phyloP scores from a whole-genome alignment of 2,888 invertebrate species.

The Drosophila macrothrix region DNA sequence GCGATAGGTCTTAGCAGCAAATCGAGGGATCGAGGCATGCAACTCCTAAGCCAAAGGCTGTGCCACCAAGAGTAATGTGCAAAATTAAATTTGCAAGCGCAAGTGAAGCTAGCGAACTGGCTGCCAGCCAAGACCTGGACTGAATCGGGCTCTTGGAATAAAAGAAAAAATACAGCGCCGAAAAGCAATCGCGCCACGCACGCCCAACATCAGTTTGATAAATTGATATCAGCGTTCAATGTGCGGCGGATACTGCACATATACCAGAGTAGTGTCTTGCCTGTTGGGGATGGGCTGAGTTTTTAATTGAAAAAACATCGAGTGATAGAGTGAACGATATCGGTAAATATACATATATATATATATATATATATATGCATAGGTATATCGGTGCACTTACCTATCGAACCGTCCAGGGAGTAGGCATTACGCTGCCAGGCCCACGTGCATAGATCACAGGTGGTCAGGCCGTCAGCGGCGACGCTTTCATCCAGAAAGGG shows the following conservation, averaged over 20 bases:
- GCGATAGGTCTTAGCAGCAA: slow-evolving; percentile 49
- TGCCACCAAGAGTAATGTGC: slow-evolving; percentile 72
- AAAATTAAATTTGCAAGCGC: slow-evolving; percentile 80
- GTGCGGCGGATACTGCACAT: slow-evolving; percentile 56
- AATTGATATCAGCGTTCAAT: slow-evolving; percentile 84
- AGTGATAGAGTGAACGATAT: not conserved
- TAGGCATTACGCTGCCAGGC: slow-evolving; percentile 88
- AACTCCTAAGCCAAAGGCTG: slow-evolving; percentile 73
- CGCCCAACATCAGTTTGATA: slow-evolving; percentile 83
- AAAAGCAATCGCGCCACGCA: slow-evolving; percentile 82
- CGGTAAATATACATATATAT: not conserved
- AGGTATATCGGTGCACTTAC: slow-evolving; percentile 84
- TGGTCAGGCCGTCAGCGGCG: slow-evolving; percentile 89
- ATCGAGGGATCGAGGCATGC: slow-evolving; percentile 33
- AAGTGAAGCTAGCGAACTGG: slow-evolving; percentile 29
- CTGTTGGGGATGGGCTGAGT: slow-evolving; percentile 45
- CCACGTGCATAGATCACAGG: slow-evolving; percentile 91
- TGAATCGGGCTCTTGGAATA: not conserved
- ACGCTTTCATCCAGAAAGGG: slow-evolving; percentile 88
- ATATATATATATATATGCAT: not conserved
- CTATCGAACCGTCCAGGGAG: slow-evolving; percentile 87
- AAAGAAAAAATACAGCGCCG: slow-evolving; percentile 46
- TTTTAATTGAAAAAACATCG: slow-evolving; percentile 75
- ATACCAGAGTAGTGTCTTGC: slow-evolving; percentile 49
- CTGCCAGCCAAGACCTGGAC: slow-evolving; percentile 9